phyloP scores from a whole-genome alignment of 2,113 vertebrate species.

The Petroica traversi region DNA sequence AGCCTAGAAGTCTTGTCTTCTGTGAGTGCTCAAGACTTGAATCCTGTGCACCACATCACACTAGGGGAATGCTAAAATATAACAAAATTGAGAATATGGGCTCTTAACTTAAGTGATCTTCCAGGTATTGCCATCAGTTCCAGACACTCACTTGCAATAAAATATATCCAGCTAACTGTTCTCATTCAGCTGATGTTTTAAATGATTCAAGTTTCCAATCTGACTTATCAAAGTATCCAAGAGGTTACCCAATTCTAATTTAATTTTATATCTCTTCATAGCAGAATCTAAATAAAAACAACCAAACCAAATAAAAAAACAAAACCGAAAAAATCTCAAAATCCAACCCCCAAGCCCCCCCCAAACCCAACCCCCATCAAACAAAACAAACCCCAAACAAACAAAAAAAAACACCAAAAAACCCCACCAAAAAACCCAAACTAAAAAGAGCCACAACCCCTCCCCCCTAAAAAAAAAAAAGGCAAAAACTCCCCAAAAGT shows the following conservation, averaged over 20 bases:
- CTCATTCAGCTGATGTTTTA: not conserved
- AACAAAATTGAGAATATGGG: not conserved
- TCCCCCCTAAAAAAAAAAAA: no score
- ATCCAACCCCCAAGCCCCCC: no score
- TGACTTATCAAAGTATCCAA: not conserved
- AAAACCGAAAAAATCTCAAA: no score
- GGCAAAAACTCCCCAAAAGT: fast-evolving
- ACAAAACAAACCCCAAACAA: not conserved
- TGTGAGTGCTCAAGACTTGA: not conserved
- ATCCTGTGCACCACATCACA: not conserved
- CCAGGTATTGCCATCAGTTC: not conserved
- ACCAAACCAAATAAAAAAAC: not conserved
- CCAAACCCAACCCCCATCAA: no score
- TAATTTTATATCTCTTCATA: not conserved
- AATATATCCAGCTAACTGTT: not conserved
- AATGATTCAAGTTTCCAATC: not conserved
- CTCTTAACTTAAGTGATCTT: not conserved
- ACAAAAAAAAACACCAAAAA: not conserved
- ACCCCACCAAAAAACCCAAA: no score
- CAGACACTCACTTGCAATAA: not conserved
- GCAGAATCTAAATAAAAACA: not conserved
- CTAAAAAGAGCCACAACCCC: no score
- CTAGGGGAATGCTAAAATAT: not conserved
- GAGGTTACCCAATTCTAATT: not conserved
- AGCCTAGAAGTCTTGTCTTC: not conserved